Evolutionary conservation across 1,140 invertebrate species (phyloP).

Genomic region (Caerostris extrusa): DNA sequence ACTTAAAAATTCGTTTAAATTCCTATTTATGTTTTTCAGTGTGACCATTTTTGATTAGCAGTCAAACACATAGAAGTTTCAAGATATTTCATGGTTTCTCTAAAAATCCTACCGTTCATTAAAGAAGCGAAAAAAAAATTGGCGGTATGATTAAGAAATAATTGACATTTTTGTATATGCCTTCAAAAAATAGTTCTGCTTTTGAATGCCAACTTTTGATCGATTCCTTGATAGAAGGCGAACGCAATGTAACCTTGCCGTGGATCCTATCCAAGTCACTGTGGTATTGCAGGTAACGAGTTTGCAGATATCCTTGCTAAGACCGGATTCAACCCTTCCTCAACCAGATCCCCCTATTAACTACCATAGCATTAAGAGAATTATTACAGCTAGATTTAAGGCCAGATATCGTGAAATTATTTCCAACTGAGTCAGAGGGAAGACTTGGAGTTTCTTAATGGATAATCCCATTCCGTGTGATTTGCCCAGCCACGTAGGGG

Average conservation of each 20-base stretch:
- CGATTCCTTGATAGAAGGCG: background rate
- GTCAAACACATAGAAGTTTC: too few species aligned
- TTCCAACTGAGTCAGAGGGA: too few species aligned
- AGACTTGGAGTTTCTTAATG: background rate
- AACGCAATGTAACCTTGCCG: background rate
- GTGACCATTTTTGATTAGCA: too few species aligned
- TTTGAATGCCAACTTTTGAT: background rate
- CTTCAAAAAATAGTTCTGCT: background rate
- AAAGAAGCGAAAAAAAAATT: too few species aligned
- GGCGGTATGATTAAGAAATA: background rate
- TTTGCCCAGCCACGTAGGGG: background rate
- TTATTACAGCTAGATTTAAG: background rate
- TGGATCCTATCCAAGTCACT: constrained; percentile 50
- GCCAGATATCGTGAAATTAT: background rate
- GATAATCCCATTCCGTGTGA: background rate
- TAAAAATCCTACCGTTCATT: too few species aligned
- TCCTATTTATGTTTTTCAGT: too few species aligned
- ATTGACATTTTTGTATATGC: background rate
- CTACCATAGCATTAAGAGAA: too few species aligned
- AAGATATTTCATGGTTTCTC: too few species aligned
- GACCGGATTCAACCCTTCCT: background rate
- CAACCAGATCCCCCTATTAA: background rate
- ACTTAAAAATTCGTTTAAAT: too few species aligned
- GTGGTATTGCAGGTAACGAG: background rate
- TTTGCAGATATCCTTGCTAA: background rate